phyloP scores from a whole-genome alignment of 2,113 vertebrate genomes.

The Heliornis fulica region DNA sequence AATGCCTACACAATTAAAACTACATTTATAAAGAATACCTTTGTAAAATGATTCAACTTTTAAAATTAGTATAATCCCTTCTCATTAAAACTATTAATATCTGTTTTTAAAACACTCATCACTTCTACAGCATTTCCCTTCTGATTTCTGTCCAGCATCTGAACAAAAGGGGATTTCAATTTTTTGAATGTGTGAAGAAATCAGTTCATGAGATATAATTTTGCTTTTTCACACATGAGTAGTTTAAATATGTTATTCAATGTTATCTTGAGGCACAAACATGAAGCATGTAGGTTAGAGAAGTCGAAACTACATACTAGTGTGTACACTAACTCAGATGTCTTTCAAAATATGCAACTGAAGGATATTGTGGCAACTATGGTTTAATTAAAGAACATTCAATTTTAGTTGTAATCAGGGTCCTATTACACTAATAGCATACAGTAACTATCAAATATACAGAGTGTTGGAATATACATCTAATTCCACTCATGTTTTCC shows the following conservation, averaged over 20 bases:
- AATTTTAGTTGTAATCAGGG: not conserved
- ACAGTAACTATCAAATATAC: not conserved
- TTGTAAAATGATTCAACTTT: not conserved
- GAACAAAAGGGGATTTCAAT: not conserved
- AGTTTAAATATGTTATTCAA: conserved; percentile 62
- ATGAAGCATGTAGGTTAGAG: conserved; percentile 52
- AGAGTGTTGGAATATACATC: not conserved
- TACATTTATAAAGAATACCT: not conserved
- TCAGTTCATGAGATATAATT: conserved; percentile 32
- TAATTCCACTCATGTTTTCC: not conserved
- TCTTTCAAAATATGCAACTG: not conserved
- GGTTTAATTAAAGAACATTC: not conserved
- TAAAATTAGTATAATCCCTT: not conserved
- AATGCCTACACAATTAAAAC: not conserved
- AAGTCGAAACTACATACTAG: conserved; percentile 1
- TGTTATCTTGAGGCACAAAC: conserved; percentile 63
- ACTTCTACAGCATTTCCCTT: not conserved
- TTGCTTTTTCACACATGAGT: conserved; percentile 33
- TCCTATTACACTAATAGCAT: not conserved
- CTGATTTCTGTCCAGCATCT: not conserved
- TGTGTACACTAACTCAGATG: not conserved
- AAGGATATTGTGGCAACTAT: not conserved
- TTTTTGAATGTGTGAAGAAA: conserved; percentile 19
- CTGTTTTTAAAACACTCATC: not conserved
- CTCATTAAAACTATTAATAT: not conserved